Base-by-base conservation (phyloP, 2,888 invertebrate species). In the Calameuta filiformis region DNA sequence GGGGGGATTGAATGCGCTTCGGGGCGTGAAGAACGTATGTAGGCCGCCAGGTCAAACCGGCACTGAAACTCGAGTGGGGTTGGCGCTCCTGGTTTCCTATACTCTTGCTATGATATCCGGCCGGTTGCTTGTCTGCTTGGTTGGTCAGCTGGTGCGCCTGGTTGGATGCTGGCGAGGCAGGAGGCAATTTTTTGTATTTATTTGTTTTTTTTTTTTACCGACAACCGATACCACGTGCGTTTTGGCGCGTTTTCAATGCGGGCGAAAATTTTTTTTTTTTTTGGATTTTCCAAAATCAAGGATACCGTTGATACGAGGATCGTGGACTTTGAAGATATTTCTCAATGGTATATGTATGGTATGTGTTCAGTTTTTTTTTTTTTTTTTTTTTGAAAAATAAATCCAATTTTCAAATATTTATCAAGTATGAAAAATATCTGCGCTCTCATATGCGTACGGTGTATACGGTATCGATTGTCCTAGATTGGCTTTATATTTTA, bases 1-100 rank as follows among this genome's bases (percentile, higher is more conserved):
- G 83, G 78, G 80, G 82, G 85, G 83, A 86, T 86, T 85, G 84
- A 87, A 88, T 85, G 84, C 80, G 85, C 84, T 85, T 80, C 77
- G 76, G 83, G 83, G 81, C 75, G 81, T 76, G 77, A 78, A 81
- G 81, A 79, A 80, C 77, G 81, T 83, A 87, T 85, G 83, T 87
- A 81, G 84, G 83, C 80, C 84, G 84, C 73, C 82, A 77, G 85
- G 87, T 88, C 84, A 86, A 84, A 86, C 79, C 81, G 83, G 77
- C 80, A 80, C 77, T 75, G 74, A 76, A 81, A 81, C 80, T 78
- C 79, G 77, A 56, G 77, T 76, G 79, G 79, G 80, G 80, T 80
- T 81, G 80, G 77, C 6, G 23, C 23, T 56, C 40, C 9, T 56
- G 40, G 77, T 75, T 79, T 56, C 71, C 77, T 71, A 56, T 56